Evolutionary conservation across 2,113 vertebrate species (phyloP).

Genomic region (Sapayoa aenigma): DNA sequence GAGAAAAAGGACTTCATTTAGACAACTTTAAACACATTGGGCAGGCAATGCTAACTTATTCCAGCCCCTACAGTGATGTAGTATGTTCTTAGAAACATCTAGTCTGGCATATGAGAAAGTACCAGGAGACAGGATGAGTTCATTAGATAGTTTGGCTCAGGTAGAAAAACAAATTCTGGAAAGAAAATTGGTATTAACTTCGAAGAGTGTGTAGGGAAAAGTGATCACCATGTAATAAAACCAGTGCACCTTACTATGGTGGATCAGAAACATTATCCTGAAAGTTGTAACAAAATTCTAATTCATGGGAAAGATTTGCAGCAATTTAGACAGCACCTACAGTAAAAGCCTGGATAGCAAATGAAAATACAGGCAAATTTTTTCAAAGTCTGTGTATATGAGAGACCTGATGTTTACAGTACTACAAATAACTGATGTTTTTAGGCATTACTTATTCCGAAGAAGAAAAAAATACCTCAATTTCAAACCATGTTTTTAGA

Average conservation of each 20-base stretch:
- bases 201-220: not conserved
- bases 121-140: not conserved
- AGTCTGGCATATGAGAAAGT: not conserved
- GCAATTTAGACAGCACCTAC: not conserved
- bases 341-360: not conserved
- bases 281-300: not conserved
- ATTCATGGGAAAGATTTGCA: not conserved
- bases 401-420: not conserved
- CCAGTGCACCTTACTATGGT: not conserved
- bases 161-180: not conserved
- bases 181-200: not conserved
- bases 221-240: not conserved
- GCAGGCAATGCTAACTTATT: not conserved
- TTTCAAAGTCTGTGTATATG: not conserved
- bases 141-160: not conserved
- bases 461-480: not conserved
- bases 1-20: not conserved
- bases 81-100: not conserved
- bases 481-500: not conserved
- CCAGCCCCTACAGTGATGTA: not conserved
- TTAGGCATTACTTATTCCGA: not conserved
- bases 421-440: not conserved
- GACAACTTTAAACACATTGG: not conserved
- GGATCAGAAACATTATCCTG: not conserved
- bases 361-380: not conserved